Percentiles rank a stretch among this genome's conserved stretches.
These are phyloP conservation scores for Drosophila bifasciata DNA, from an alignment of 1,140 invertebrate genomes.

Conservation along the genomic window DNA sequence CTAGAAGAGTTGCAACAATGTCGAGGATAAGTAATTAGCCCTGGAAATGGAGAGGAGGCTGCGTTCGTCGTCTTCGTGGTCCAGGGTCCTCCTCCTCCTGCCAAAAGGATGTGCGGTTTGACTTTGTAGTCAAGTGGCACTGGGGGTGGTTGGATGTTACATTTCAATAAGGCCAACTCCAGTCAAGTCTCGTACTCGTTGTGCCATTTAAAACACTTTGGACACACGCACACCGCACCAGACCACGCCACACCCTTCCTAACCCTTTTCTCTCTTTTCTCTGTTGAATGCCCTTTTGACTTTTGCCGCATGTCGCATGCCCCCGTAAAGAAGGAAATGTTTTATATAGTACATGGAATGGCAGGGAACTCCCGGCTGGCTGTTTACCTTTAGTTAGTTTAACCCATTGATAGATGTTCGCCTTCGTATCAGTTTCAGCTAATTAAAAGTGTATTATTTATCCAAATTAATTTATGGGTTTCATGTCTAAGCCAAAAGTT, in stretches of 20 bases:
- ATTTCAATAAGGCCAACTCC: slow-evolving; percentile 59
- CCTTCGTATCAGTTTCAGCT: slow-evolving; percentile 46
- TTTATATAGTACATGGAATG: too few species aligned
- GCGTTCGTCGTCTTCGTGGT: slow-evolving; percentile 38
- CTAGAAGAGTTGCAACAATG: slow-evolving; percentile 63
- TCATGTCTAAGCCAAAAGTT: slow-evolving; percentile 62
- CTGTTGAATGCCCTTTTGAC: slow-evolving; percentile 31
- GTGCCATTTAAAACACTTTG: slow-evolving; percentile 77
- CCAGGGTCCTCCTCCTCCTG: not conserved
- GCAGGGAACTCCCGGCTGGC: slow-evolving; percentile 5
- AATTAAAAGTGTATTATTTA: slow-evolving; percentile 82
- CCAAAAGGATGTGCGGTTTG: slow-evolving; percentile 60
- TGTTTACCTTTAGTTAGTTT: slow-evolving; percentile 43
- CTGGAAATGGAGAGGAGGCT: slow-evolving; percentile 6
- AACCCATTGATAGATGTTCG: slow-evolving; percentile 25
- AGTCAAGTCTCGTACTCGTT: slow-evolving; percentile 45
- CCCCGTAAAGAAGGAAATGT: not conserved
- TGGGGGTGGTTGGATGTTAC: slow-evolving; percentile 34
- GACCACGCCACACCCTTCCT: slow-evolving; percentile 9
- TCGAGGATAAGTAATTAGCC: slow-evolving; percentile 74
- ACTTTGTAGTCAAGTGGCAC: slow-evolving; percentile 74
- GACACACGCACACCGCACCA: slow-evolving; percentile 7
- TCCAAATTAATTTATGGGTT: slow-evolving; percentile 70
- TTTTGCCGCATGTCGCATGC: slow-evolving; percentile 25
- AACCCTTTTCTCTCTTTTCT: slow-evolving; percentile 49